A percentile compares a stretch with the other conserved stretches of the same genome.
Conservation (phyloP, 1,140 invertebrate species). For the Luehdorfia chinensis region DNA sequence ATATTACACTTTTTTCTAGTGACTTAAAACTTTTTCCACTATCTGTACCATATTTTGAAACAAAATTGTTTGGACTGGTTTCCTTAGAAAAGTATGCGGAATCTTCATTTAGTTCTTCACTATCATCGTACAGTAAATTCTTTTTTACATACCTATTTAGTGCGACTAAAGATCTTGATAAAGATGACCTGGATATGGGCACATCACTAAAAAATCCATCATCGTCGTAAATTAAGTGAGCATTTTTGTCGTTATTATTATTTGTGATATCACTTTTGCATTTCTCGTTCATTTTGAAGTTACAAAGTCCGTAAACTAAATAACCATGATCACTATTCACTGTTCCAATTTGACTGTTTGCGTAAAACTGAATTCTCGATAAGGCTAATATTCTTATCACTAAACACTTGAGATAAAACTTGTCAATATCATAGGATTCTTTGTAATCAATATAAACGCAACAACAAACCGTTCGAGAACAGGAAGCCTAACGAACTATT, state of each 20-base stretch:
- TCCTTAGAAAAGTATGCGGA: constrained; percentile 64
- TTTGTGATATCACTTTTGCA: constrained; percentile 19
- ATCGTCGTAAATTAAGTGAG: constrained; percentile 34
- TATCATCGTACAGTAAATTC: constrained; percentile 59
- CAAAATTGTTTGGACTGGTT: constrained; percentile 55
- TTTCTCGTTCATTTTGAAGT: constrained; percentile 41
- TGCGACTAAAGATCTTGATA: constrained; percentile 57
- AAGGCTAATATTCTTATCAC: constrained; percentile 51
- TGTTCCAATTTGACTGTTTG: constrained; percentile 28
- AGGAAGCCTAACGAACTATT: constrained; percentile 49
- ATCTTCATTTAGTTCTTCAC: constrained; percentile 39
- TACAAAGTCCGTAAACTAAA: constrained; percentile 28
- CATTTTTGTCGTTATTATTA: constrained; percentile 18
- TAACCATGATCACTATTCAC: constrained; percentile 33
- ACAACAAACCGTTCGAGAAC: constrained; percentile 33
- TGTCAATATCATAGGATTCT: constrained; percentile 28
- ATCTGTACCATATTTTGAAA: constrained; percentile 55
- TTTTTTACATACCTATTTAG: constrained; percentile 63
- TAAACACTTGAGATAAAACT: constrained; percentile 40
- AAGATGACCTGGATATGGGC: constrained; percentile 38
- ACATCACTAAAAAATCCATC: constrained; percentile 54
- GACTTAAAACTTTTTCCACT: constrained; percentile 46
- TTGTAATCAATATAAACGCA: constrained; percentile 25
- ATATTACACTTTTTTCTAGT: constrained; percentile 23
- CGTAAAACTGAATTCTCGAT: constrained; percentile 37